Conservation (phyloP, 2,888 invertebrate species). For the Tupiocoris notatus region DNA sequence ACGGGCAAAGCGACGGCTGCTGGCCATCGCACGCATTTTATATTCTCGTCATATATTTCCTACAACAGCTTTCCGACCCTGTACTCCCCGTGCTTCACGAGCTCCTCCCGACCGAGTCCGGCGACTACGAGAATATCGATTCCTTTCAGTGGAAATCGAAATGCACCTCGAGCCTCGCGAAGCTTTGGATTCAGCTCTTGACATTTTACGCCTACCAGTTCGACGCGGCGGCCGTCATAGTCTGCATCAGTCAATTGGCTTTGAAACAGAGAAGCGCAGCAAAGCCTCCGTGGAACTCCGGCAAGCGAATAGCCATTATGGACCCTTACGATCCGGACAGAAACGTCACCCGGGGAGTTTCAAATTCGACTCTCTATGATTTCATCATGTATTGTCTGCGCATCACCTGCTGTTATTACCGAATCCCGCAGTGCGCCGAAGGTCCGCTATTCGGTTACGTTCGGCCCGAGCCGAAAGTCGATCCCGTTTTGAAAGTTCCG, state of each 20-base stretch:
- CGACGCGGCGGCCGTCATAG: slow-evolving; percentile 14
- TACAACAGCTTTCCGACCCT: slow-evolving; percentile 56
- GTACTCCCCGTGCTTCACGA: slow-evolving; percentile 53
- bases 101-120: not conserved
- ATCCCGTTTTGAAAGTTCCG: slow-evolving; percentile 13
- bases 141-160: slow-evolving; percentile 19
- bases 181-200: slow-evolving; percentile 54
- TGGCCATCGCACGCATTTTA: slow-evolving; percentile 57
- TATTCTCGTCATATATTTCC: slow-evolving; percentile 57
- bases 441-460: slow-evolving; percentile 53
- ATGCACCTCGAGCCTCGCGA: slow-evolving; percentile 50
- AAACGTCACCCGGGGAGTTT: slow-evolving; percentile 49
- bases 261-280: not conserved
- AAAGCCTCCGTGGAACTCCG: not conserved
- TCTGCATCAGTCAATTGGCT: slow-evolving; percentile 25
- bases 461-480: slow-evolving; percentile 8
- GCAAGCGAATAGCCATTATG: slow-evolving; percentile 10
- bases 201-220: slow-evolving; percentile 52
- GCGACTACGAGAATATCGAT: slow-evolving; percentile 5
- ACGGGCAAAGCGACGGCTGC: slow-evolving; percentile 56
- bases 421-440: slow-evolving; percentile 53
- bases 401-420: slow-evolving; percentile 57
- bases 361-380: slow-evolving; percentile 55
- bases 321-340: slow-evolving; percentile 15
- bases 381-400: slow-evolving; percentile 56